Evolutionary conservation across 2,888 invertebrate species (phyloP).

Genomic region (Aphidoletes aphidimyza): DNA sequence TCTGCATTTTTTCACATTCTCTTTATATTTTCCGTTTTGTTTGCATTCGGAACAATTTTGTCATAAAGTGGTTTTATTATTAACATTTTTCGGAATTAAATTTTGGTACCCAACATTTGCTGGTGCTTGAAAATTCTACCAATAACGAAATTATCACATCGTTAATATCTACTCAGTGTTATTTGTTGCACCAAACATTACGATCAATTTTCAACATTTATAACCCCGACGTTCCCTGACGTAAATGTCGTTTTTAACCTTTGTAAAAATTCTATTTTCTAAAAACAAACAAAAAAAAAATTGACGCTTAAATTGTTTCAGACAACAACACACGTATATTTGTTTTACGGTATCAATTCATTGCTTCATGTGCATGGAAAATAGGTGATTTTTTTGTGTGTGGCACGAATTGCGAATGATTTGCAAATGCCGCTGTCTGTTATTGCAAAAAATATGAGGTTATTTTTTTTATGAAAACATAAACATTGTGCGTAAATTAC

Average conservation of each 20-base stretch:
- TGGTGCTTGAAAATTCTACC: no score
- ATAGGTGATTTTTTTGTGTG: neutral
- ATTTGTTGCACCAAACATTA: neutral
- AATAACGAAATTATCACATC: constrained; percentile 33
- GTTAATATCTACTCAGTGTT: neutral
- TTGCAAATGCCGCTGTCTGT: neutral
- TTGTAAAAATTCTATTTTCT: neutral
- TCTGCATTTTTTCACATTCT: no score
- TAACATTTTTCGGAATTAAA: no score
- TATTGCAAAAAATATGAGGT: neutral
- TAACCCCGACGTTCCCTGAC: neutral
- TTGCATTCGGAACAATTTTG: no score
- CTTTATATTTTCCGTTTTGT: no score
- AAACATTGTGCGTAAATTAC: neutral
- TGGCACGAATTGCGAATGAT: neutral
- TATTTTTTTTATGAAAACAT: constrained; percentile 19
- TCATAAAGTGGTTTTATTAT: no score
- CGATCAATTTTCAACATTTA: constrained; percentile 36
- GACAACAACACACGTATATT: constrained; percentile 1
- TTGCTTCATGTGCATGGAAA: no score
- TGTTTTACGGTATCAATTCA: neutral
- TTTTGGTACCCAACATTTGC: no score
- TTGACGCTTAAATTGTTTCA: neutral
- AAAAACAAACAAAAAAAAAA: neutral
- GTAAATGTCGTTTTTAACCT: neutral